Base-by-base conservation (phyloP, 2,797 vertebrate genomes). In the Glossophaga mutica region DNA sequence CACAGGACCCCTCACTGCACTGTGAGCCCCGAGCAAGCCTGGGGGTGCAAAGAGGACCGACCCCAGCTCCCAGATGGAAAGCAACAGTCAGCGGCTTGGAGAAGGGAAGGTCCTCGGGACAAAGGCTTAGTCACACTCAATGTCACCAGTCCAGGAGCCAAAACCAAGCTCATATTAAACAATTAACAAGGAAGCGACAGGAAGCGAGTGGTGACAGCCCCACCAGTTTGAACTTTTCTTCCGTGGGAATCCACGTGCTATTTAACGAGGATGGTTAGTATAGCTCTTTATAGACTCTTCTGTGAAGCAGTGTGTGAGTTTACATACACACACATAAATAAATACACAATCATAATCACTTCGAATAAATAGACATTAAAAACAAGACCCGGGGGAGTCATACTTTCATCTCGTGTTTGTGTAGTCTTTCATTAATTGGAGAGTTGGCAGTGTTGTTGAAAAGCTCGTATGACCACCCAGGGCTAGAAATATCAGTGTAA, bases 281-380 rank as follows among this genome's bases (percentile, higher is more conserved):
- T 15, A 76, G 62, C 62, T 94, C 77, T 86, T 90, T 96, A 91
- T 71, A 92, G 65, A 59, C 39, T 89, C 87, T 62, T 37, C 52
- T 90, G 44, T 87, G 87, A 93, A 91, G 68, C 76, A 78, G 4
- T 48, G 21, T 34, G 19, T 83, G 70, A 74, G 52, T 95, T 94
- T 91, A 81, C 29, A 74, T 62, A 32, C 21, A 16, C 78, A 86
- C 76, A 78, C 68, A 76, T 67, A 95, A 96, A 79, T 85, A 96
- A 90, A 83, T 65, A 82, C 48, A 91, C 14, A 90, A 70, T 89
- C 88, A 55, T 73, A 93, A 95, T 85, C 48, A 87, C 78, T 87
- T 93, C 59, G 77, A 77, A 89, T 91, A 90, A 94, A 90, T 85
- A 95, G 34, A 78, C 87, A 87, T 85, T 90, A 57, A 89, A 92